A percentile compares a stretch with the other conserved stretches of the same genome.
Conservation (phyloP, 2,888 invertebrate species). For the Melanophora roralis region DNA sequence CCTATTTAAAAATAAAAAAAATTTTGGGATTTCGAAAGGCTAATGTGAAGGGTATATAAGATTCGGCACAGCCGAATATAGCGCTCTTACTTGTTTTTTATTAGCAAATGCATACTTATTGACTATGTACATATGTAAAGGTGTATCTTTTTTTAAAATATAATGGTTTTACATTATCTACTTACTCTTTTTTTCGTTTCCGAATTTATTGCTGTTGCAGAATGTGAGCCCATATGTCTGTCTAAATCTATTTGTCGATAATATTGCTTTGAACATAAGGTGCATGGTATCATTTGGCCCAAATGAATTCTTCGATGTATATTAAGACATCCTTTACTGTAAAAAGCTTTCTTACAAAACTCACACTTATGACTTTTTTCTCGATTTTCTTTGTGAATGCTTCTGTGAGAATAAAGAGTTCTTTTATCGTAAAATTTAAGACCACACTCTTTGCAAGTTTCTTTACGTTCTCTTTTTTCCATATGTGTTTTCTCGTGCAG, state of each 20-base stretch:
- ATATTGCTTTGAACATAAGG: slow-evolving; percentile 46
- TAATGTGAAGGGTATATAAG: too few species aligned
- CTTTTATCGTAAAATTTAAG: slow-evolving; percentile 38
- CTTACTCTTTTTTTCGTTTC: slow-evolving; percentile 41
- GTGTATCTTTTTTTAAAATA: too few species aligned
- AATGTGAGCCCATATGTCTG: slow-evolving; percentile 42
- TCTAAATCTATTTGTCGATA: slow-evolving; percentile 50
- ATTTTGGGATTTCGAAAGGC: too few species aligned
- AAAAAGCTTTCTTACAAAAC: slow-evolving; percentile 50
- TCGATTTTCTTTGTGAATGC: slow-evolving; percentile 47
- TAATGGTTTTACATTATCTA: neutral
- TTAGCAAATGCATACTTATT: too few species aligned
- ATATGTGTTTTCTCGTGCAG: slow-evolving; percentile 51
- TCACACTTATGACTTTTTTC: slow-evolving; percentile 54
- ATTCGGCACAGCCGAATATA: too few species aligned
- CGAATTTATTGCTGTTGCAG: slow-evolving; percentile 32
- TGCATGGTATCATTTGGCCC: slow-evolving; percentile 50
- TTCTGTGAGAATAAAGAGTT: slow-evolving; percentile 33
- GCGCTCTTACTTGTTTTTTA: too few species aligned
- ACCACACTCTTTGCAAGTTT: slow-evolving; percentile 43
- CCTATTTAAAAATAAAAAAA: too few species aligned
- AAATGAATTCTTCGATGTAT: slow-evolving; percentile 51
- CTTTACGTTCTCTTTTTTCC: slow-evolving; percentile 40
- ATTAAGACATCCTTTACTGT: slow-evolving; percentile 38
- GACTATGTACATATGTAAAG: too few species aligned